Evolutionary conservation across 1,140 invertebrate species (phyloP).

Genomic region (Atta texana): DNA sequence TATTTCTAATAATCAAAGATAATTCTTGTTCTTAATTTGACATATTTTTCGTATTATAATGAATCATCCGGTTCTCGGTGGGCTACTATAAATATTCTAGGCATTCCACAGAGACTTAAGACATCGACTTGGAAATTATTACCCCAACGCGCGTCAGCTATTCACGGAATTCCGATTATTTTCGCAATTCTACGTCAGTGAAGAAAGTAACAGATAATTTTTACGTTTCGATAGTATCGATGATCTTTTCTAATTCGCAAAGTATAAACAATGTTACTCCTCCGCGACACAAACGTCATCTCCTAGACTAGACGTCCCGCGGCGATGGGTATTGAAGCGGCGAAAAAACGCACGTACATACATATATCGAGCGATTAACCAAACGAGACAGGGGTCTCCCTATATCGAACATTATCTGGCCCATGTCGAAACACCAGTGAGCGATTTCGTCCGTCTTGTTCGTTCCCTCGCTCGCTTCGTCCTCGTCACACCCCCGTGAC

Average conservation of each 20-base stretch:
- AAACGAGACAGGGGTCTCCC: constrained; percentile 82
- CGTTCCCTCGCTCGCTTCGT: constrained; percentile 53
- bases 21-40: background rate
- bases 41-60: constrained; percentile 11
- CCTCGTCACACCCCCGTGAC: constrained; percentile 73
- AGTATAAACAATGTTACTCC: background rate
- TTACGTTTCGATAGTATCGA: background rate
- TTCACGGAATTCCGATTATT: constrained; percentile 35
- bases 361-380: constrained; percentile 80
- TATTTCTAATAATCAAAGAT: background rate
- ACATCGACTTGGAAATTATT: background rate
- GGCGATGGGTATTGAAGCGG: constrained; percentile 30
- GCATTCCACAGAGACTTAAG: constrained; percentile 27
- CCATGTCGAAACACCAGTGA: constrained; percentile 83
- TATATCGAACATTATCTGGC: constrained; percentile 82
- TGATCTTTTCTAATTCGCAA: background rate
- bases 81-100: constrained; percentile 35
- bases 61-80: constrained; percentile 1
- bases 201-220: background rate
- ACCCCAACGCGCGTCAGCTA: background rate
- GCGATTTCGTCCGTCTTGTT: constrained; percentile 84
- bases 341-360: constrained; percentile 57
- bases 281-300: constrained; percentile 9
- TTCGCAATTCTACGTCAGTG: background rate
- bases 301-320: background rate